Evolutionary conservation across 2,888 invertebrate genomes (phyloP).

Genomic region (Endotricha flammealis): DNA sequence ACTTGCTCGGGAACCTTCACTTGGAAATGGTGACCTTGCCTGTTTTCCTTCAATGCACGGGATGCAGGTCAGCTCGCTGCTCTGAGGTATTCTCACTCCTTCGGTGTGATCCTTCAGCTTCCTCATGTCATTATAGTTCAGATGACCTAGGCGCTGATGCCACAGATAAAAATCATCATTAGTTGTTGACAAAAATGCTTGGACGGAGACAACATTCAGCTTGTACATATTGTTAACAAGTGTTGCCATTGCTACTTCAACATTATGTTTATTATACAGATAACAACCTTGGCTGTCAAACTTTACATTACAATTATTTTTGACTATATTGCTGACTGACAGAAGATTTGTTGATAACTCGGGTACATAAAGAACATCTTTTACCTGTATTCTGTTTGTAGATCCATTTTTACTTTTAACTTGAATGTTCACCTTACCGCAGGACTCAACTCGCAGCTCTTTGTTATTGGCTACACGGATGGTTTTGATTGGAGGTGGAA

Average conservation of each 20-base stretch:
- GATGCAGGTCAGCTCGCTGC: constrained; percentile 7
- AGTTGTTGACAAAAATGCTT: constrained; percentile 12
- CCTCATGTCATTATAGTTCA: constrained; percentile 15
- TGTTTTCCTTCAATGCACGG: constrained; percentile 17
- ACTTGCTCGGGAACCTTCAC: constrained; percentile 15
- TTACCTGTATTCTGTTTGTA: background rate
- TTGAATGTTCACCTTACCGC: too few relatives aligned
- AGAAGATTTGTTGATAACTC: constrained; percentile 14
- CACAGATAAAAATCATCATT: constrained; percentile 16
- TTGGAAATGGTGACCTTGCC: constrained; percentile 14
- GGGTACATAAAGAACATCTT: constrained; percentile 16
- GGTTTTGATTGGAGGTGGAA: too few relatives aligned
- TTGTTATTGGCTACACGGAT: too few relatives aligned
- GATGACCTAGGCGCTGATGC: constrained; percentile 18
- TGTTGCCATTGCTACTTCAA: constrained; percentile 12
- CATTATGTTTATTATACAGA: constrained; percentile 9
- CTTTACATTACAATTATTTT: constrained; percentile 12
- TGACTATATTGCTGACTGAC: constrained; percentile 16
- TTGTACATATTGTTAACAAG: constrained; percentile 12
- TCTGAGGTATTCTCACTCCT: constrained; percentile 7
- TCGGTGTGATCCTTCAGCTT: constrained; percentile 11
- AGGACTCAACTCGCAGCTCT: too few relatives aligned
- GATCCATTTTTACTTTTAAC: too few relatives aligned
- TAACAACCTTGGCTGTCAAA: constrained; percentile 14
- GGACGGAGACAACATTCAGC: background rate